A percentile compares a stretch with the other conserved stretches of the same genome.
Evolutionary conservation across 2,797 vertebrate species (phyloP).

Genomic region (Acropternis orthonyx): DNA sequence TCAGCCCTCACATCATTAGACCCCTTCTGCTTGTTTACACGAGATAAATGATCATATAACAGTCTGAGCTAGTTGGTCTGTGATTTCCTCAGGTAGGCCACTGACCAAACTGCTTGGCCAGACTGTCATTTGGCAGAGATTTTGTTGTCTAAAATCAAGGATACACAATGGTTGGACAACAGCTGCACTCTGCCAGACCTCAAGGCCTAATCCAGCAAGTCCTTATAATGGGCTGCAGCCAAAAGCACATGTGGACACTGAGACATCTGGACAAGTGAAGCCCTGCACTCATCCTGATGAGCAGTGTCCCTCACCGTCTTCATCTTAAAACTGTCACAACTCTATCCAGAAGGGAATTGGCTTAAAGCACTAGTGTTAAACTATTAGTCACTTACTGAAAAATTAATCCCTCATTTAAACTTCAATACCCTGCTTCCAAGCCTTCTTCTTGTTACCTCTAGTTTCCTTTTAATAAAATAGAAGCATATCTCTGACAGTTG

Average conservation of each 20-base stretch:
- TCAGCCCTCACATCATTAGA: conserved; percentile 20
- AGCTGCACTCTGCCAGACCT: conserved; percentile 26
- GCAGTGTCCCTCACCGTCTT: neutral
- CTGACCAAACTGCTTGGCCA: conserved; percentile 28
- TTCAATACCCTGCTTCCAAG: neutral
- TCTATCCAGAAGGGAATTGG: neutral
- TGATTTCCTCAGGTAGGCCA: conserved; percentile 3
- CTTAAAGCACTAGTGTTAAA: neutral
- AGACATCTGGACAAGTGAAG: conserved; percentile 19
- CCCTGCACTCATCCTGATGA: neutral
- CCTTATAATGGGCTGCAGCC: neutral
- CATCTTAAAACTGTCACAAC: neutral
- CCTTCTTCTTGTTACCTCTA: neutral
- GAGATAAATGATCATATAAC: neutral
- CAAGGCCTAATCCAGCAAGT: conserved; percentile 7
- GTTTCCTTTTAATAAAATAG: conserved; percentile 61
- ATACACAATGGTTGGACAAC: conserved; percentile 22
- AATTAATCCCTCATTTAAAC: conserved; percentile 37
- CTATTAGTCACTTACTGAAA: conserved; percentile 28
- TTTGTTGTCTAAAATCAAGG: neutral
- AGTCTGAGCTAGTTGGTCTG: neutral
- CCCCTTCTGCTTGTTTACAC: conserved; percentile 22
- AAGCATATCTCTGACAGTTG: neutral
- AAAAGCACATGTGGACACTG: neutral
- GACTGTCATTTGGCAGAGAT: conserved; percentile 26